Percentiles rank a stretch among this genome's conserved stretches.
phyloP scores from a whole-genome alignment of 2,113 vertebrate genomes.

The Odocoileus hemionus region DNA sequence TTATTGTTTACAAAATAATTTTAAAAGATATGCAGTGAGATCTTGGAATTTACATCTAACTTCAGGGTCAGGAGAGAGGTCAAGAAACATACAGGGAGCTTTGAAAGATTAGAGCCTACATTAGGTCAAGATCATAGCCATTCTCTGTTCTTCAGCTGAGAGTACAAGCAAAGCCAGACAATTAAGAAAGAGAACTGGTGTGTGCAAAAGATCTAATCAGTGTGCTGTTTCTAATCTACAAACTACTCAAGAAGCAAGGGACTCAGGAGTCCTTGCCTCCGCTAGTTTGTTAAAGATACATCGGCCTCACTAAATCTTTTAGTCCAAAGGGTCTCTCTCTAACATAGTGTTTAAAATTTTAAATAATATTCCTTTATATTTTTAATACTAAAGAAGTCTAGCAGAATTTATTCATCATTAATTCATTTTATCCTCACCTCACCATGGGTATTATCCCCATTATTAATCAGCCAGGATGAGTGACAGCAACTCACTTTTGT shows the following conservation, averaged over 20 bases:
- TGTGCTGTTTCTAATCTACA: background rate
- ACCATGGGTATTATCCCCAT: background rate
- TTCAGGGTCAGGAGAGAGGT: background rate
- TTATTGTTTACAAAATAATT: conserved; percentile 17
- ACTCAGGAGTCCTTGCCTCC: background rate
- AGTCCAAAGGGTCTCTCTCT: background rate
- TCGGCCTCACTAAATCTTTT: background rate
- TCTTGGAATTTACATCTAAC: background rate
- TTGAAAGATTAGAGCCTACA: background rate
- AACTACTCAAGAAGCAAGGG: background rate
- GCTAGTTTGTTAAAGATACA: background rate
- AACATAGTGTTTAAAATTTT: background rate
- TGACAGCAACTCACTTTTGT: background rate
- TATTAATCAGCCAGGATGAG: background rate
- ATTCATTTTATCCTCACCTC: background rate
- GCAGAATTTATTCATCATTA: background rate
- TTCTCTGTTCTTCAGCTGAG: background rate
- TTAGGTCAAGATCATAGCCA: background rate
- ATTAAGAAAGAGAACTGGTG: background rate
- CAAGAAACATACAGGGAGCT: background rate
- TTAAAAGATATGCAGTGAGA: background rate
- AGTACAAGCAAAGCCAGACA: background rate
- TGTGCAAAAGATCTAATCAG: background rate
- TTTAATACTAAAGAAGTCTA: background rate
- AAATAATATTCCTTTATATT: background rate